These are phyloP conservation scores for Rhodophaea formosa DNA, from an alignment of 2,888 invertebrate genomes.

Conservation along the genomic window DNA sequence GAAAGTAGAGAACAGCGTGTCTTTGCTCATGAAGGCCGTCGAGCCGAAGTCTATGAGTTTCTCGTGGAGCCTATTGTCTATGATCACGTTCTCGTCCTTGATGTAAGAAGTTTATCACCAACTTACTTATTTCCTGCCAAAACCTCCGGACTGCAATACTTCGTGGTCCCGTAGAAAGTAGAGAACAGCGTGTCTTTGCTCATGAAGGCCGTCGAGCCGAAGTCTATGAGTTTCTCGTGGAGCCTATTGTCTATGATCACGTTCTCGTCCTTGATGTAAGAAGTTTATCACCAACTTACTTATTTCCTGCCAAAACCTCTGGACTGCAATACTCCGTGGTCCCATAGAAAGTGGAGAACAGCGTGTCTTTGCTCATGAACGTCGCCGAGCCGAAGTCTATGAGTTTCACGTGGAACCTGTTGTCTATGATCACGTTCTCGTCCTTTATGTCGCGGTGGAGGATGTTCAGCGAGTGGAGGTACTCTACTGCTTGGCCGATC, in stretches of 20 bases:
- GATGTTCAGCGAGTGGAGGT: constrained; percentile 84
- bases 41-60: constrained; percentile 50
- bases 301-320: constrained; percentile 86
- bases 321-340: constrained; percentile 89
- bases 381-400: constrained; percentile 90
- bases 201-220: constrained; percentile 87
- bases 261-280: constrained; percentile 87
- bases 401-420: constrained; percentile 85
- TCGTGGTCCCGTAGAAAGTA: constrained; percentile 86
- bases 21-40: constrained; percentile 46
- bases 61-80: constrained; percentile 85
- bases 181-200: constrained; percentile 84
- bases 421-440: constrained; percentile 88
- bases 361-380: constrained; percentile 81
- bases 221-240: constrained; percentile 87
- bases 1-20: constrained; percentile 73
- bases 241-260: constrained; percentile 87
- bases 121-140: constrained; percentile 84
- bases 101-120: no score
- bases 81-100: constrained; percentile 89
- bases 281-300: no score
- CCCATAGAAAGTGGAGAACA: constrained; percentile 88
- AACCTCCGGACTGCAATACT: constrained; percentile 89
- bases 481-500: constrained; percentile 86
- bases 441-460: constrained; percentile 89